Percentiles rank a stretch among this genome's conserved stretches.
These are phyloP conservation scores for Porites evermanni DNA, from an alignment of 92 coral and sea anemone genomes.

Conservation along the genomic window DNA sequence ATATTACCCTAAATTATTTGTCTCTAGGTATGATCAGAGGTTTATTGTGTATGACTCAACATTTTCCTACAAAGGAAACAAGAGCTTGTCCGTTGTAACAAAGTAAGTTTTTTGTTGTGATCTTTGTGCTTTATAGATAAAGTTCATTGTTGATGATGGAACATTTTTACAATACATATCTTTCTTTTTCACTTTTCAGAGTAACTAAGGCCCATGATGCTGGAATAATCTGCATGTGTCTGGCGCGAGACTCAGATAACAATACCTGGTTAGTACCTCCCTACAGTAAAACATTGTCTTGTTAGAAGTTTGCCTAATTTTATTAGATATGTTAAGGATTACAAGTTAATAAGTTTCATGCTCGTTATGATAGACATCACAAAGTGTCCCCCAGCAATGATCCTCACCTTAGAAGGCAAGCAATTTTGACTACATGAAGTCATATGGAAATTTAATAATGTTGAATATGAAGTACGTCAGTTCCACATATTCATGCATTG, in stretches of 20 bases:
- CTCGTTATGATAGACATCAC: too few species aligned
- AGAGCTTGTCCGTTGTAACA: slow-evolving; percentile 88
- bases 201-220: slow-evolving; percentile 96
- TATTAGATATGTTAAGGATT: too few species aligned
- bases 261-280: slow-evolving; percentile 79
- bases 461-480: too few species aligned
- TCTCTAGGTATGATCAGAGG: slow-evolving; percentile 86
- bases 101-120: slow-evolving; percentile 56
- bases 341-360: too few species aligned
- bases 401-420: too few species aligned
- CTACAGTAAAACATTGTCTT: background rate
- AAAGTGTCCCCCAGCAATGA: too few species aligned
- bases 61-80: slow-evolving; percentile 86
- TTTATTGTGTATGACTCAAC: slow-evolving; percentile 93
- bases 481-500: too few species aligned
- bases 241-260: slow-evolving; percentile 93
- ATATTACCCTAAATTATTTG: background rate
- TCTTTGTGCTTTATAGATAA: background rate
- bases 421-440: too few species aligned
- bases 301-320: too few species aligned
- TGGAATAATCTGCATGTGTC: slow-evolving; percentile 92
- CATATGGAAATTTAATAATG: too few species aligned
- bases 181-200: slow-evolving; percentile 40
- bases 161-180: background rate
- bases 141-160: too few species aligned